A percentile compares a stretch with the other conserved stretches of the same genome.
phyloP scores from a whole-genome alignment of 2,888 invertebrate genomes.

The Seira musarum region DNA sequence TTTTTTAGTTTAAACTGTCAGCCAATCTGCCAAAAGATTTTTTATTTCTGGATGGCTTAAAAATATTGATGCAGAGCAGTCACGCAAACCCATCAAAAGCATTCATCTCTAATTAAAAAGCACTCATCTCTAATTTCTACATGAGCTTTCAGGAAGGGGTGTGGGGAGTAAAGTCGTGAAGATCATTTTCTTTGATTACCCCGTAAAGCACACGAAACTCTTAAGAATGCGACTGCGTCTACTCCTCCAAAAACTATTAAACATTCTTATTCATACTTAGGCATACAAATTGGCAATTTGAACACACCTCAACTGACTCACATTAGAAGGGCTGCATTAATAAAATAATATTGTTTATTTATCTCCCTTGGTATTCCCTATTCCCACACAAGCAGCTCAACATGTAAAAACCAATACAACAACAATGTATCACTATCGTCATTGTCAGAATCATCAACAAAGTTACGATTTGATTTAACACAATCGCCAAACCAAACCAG shows the following conservation, averaged over 20 bases:
- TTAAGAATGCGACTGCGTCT: no score
- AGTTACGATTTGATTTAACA: no score
- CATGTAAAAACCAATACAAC: constrained; percentile 3
- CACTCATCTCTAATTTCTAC: constrained; percentile 14
- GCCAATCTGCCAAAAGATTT: constrained; percentile 11
- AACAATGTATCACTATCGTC: constrained; percentile 2
- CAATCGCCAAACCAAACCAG: no score
- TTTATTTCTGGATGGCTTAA: constrained; percentile 7
- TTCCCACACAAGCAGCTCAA: background rate
- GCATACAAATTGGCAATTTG: no score
- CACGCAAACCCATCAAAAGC: no score
- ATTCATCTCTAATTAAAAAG: background rate
- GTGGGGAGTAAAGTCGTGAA: constrained; percentile 46
- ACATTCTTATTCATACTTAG: no score
- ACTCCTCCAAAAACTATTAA: no score
- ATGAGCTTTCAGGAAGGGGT: constrained; percentile 40
- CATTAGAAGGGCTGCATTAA: background rate
- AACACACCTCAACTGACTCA: background rate
- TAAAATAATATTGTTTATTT: constrained; percentile 28
- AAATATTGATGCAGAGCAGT: no score
- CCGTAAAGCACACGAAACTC: constrained; percentile 19
- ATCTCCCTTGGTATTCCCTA: constrained; percentile 18
- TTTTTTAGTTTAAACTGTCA: constrained; percentile 21
- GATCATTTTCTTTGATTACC: constrained; percentile 41
- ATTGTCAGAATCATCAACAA: constrained; percentile 11